Evolutionary conservation across 37 sponge, comb jelly and placozoan genomes (phyloP).

Genomic region (Cliona cf. orientalis): DNA sequence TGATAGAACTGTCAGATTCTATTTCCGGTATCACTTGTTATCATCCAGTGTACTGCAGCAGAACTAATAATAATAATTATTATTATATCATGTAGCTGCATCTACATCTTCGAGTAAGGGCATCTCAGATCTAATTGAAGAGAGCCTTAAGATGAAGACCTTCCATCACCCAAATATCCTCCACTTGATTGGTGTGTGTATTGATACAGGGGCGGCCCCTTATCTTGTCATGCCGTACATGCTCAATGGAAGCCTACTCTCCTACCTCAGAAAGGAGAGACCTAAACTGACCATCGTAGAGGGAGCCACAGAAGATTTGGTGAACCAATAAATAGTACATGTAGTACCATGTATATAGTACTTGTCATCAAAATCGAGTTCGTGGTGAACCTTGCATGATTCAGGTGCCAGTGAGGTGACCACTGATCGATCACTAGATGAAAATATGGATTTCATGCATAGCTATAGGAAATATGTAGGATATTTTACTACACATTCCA

Average conservation of each 20-base stretch:
- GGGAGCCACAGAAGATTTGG: no score
- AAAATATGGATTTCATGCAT: no score
- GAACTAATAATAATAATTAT: background rate
- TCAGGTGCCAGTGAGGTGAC: no score
- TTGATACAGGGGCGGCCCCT: slow-evolving; percentile 2
- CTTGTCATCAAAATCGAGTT: no score
- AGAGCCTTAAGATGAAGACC: slow-evolving; percentile 1
- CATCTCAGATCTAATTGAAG: slow-evolving; percentile 9
- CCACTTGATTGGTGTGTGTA: background rate
- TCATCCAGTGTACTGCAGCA: background rate
- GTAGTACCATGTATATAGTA: no score
- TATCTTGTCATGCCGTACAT: background rate
- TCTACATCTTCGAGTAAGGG: background rate
- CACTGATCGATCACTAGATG: no score
- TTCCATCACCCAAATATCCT: slow-evolving; percentile 14
- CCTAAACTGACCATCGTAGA: no score
- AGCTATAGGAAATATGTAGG: no score
- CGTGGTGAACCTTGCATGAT: no score
- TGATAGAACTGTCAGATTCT: no score
- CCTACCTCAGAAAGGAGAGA: background rate
- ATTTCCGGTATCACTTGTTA: background rate
- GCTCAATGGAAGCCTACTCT: background rate
- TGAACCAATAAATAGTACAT: no score
- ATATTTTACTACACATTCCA: no score
- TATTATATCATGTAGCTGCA: background rate